Conservation (phyloP, 2,113 vertebrate species). For the Mystacornis crossleyi region DNA sequence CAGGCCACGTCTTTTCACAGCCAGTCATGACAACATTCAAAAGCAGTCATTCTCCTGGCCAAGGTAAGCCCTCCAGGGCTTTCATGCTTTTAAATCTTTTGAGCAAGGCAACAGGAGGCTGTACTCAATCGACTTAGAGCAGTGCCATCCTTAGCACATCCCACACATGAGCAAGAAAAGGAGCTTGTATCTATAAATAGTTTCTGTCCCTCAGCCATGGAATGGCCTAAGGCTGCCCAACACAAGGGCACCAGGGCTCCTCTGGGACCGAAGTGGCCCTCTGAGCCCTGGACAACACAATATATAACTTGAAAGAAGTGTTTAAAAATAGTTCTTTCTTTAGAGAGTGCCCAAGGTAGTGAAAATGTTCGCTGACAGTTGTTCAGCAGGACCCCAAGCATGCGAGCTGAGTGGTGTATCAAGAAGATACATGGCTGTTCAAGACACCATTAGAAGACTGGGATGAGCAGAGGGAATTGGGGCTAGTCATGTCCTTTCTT, state of each 20-base stretch:
- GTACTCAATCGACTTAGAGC: accelerated
- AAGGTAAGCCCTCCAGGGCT: neutral
- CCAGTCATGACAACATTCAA: neutral
- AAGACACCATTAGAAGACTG: neutral
- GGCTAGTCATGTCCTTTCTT: neutral
- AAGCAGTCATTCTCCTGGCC: neutral
- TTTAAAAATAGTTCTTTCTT: neutral
- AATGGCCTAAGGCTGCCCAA: neutral
- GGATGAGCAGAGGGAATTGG: neutral
- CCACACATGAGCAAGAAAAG: neutral
- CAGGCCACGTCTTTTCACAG: neutral
- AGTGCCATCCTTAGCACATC: neutral
- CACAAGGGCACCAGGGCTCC: neutral
- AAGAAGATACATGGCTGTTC: neutral
- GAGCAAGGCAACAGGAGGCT: neutral
- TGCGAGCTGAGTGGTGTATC: neutral
- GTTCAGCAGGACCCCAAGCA: neutral
- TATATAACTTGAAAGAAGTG: neutral
- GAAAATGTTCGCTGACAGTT: neutral
- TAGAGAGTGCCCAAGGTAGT: neutral
- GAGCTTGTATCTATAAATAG: neutral
- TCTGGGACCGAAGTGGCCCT: neutral
- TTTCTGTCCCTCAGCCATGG: neutral
- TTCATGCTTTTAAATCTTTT: neutral
- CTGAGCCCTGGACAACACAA: neutral